phyloP scores from a whole-genome alignment of 2,888 invertebrate genomes.

The Idaea dimidiata region DNA sequence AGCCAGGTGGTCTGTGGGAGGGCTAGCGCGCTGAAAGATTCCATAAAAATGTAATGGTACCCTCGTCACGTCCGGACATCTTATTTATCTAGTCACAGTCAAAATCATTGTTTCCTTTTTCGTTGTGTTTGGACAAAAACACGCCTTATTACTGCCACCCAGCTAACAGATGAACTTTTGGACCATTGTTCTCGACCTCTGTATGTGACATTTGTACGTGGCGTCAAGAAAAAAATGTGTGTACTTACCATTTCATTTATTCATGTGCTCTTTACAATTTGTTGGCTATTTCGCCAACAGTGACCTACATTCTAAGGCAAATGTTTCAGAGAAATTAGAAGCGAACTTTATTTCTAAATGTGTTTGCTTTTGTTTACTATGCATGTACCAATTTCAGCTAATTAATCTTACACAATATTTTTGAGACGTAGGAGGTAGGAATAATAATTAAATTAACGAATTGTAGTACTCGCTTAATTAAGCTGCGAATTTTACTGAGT shows the following conservation, averaged over 20 bases:
- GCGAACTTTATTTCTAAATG: background rate
- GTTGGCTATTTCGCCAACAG: slow-evolving; percentile 23
- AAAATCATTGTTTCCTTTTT: slow-evolving; percentile 76
- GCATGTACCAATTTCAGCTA: slow-evolving; percentile 7
- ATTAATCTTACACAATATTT: slow-evolving; percentile 6
- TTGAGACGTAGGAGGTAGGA: background rate
- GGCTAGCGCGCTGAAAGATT: slow-evolving; percentile 63
- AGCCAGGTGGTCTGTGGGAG: slow-evolving; percentile 56
- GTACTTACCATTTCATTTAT: slow-evolving; percentile 46
- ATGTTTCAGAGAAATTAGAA: slow-evolving; percentile 6
- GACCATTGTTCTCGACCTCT: slow-evolving; percentile 62
- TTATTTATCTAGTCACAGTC: slow-evolving; percentile 77
- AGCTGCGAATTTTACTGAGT: slow-evolving; percentile 21
- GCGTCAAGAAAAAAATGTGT: slow-evolving; percentile 40
- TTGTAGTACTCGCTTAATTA: slow-evolving; percentile 21
- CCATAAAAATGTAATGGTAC: slow-evolving; percentile 74
- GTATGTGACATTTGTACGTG: slow-evolving; percentile 62
- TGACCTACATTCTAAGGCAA: slow-evolving; percentile 16
- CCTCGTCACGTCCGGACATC: slow-evolving; percentile 75
- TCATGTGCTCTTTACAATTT: slow-evolving; percentile 42
- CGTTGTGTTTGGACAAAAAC: slow-evolving; percentile 64
- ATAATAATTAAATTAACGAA: slow-evolving; percentile 17
- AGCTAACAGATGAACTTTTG: slow-evolving; percentile 70
- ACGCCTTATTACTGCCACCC: slow-evolving; percentile 65
- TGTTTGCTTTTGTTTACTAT: slow-evolving; percentile 4